Conservation (phyloP, 1,140 invertebrate genomes). For the Drosophila lacertosa region DNA sequence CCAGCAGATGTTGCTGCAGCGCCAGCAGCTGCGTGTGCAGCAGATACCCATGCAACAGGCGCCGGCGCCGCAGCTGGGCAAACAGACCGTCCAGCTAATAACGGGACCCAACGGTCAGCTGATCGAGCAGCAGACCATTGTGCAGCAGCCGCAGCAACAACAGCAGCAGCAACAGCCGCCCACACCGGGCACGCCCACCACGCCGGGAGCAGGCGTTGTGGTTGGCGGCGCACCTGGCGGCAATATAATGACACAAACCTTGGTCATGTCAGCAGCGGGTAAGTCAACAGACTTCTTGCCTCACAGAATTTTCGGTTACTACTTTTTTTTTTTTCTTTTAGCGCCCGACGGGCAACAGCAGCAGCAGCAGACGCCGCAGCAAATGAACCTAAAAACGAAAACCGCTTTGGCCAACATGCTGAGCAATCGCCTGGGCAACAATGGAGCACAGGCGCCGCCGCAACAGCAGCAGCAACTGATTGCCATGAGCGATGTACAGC, state of each 20-base stretch:
- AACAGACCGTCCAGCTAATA: conserved; percentile 85
- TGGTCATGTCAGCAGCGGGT: conserved; percentile 86
- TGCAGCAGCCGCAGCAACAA: conserved; percentile 84
- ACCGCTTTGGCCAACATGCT: conserved; percentile 97
- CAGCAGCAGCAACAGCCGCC: conserved; percentile 71
- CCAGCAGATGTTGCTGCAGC: conserved; percentile 76
- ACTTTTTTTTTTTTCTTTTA: neutral
- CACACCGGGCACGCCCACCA: conserved; percentile 58
- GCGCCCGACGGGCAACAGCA: conserved; percentile 73
- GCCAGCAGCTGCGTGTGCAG: conserved; percentile 85
- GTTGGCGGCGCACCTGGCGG: conserved; percentile 29
- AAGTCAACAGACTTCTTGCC: conserved; percentile 26
- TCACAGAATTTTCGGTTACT: neutral
- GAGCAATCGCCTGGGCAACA: conserved; percentile 92
- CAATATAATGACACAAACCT: conserved; percentile 77
- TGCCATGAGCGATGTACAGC: conserved; percentile 51
- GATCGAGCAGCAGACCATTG: conserved; percentile 84
- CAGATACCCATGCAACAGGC: conserved; percentile 86
- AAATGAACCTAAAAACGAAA: conserved; percentile 95
- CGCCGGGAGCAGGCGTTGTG: conserved; percentile 46
- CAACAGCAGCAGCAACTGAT: conserved; percentile 86
- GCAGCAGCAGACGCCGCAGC: conserved; percentile 80
- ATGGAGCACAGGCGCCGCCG: conserved; percentile 80
- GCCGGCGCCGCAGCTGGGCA: conserved; percentile 82
- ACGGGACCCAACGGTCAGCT: conserved; percentile 76